phyloP scores from a whole-genome alignment of 2,888 invertebrate genomes.

The Eupithecia subumbrata region DNA sequence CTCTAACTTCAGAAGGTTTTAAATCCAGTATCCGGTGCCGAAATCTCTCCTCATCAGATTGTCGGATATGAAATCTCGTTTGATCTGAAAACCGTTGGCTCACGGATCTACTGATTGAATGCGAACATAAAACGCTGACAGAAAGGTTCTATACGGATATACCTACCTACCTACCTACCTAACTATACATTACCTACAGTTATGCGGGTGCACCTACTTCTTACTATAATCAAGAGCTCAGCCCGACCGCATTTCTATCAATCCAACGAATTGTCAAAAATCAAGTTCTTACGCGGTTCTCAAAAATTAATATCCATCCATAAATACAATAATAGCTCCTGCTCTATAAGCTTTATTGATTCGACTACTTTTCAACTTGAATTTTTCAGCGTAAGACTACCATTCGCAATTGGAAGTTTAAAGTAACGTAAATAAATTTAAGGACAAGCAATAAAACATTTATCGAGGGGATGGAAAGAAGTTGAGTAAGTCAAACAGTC shows the following conservation, averaged over 20 bases:
- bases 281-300: not conserved
- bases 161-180: not conserved
- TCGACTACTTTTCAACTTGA: slow-evolving; percentile 40
- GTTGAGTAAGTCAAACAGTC: slow-evolving; percentile 49
- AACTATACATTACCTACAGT: not conserved
- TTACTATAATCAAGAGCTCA: not conserved
- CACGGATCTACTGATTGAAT: slow-evolving; percentile 10
- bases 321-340: no score
- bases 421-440: slow-evolving; percentile 50
- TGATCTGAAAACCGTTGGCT: slow-evolving; percentile 7
- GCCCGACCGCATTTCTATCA: not conserved
- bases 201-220: not conserved
- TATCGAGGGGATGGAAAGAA: slow-evolving; percentile 54
- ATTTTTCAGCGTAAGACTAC: slow-evolving; percentile 41
- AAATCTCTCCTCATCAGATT: slow-evolving; percentile 1
- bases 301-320: no score
- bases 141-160: not conserved
- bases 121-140: slow-evolving; percentile 8
- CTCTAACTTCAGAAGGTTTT: not conserved
- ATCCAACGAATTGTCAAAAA: not conserved
- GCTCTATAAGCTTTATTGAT: slow-evolving; percentile 44
- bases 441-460: slow-evolving; percentile 64
- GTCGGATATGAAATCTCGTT: slow-evolving; percentile 4
- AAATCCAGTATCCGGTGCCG: not conserved
- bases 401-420: slow-evolving; percentile 54